Conservation (phyloP, 1,140 invertebrate genomes). For the Antheraea pernyi region DNA sequence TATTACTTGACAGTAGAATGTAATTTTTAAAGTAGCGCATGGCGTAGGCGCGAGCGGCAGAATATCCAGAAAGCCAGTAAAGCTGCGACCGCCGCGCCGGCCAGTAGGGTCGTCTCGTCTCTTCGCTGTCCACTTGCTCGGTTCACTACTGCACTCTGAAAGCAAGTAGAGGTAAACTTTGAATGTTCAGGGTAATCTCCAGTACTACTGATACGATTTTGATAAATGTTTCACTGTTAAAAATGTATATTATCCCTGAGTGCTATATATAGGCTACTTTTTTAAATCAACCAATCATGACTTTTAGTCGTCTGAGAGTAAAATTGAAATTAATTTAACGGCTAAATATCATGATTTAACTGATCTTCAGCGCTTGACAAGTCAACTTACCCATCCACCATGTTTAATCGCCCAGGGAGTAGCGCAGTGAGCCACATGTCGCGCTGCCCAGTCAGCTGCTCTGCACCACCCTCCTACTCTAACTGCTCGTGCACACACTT, state of each 20-base stretch:
- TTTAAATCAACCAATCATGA: no score
- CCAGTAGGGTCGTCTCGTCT: slow-evolving; percentile 59
- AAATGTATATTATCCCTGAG: no score
- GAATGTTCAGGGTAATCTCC: no score
- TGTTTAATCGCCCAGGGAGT: slow-evolving; percentile 69
- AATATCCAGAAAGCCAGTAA: slow-evolving; percentile 62
- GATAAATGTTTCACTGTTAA: no score
- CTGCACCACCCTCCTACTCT: slow-evolving; percentile 64
- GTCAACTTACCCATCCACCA: slow-evolving; percentile 60
- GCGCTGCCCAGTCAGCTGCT: slow-evolving; percentile 65
- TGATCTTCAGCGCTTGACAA: neutral
- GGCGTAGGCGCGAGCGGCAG: slow-evolving; percentile 55
- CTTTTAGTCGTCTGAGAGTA: no score
- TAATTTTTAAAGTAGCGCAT: slow-evolving; percentile 44
- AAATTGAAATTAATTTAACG: no score
- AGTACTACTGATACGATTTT: no score
- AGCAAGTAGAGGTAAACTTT: no score
- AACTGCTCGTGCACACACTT: slow-evolving; percentile 61
- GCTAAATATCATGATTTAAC: no score
- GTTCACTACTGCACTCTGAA: slow-evolving; percentile 66
- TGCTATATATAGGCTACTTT: no score
- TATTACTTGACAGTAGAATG: slow-evolving; percentile 12
- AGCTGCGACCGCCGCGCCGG: slow-evolving; percentile 64
- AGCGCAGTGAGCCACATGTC: slow-evolving; percentile 62
- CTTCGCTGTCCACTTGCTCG: slow-evolving; percentile 51